Base-by-base conservation (phyloP, 2,888 invertebrate genomes). In the Hirtodrosophila duncani region DNA sequence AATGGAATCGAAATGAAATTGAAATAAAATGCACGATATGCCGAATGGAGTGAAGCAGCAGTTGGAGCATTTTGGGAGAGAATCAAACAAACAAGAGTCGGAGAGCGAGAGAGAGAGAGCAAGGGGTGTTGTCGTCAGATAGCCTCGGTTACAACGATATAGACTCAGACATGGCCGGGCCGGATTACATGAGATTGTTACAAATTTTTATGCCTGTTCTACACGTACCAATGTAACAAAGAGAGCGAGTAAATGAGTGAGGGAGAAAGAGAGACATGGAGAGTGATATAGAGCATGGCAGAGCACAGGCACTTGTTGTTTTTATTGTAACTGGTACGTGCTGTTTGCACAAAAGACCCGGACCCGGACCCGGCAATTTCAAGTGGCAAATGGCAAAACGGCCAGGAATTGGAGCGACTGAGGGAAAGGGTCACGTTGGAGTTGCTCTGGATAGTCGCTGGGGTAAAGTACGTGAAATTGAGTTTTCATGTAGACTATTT, bases 1-100 rank as follows among this genome's bases (percentile, higher is more conserved):
- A 74, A 63, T 63, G 45, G 64, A 67, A 80, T 77, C 69, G 67
- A 66, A 82, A 69, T 81, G 67, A 71, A 80, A 83, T 82, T 81
- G 74, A 83, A 82, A 81, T 74, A 81, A 83, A 84, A 80, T 69
- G 74, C 78, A 78, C 67, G 64, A 51, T 43, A 51, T 49, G 37
- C 31, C 44, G 39, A 45, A 31, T 20, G 42, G 37, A 33, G 14
- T 20, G 13, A 48, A 48, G 27, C 29, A 43, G 17, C 37, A 16
- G 18, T 10, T 8, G 16, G 9, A 8, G 6, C 21, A 31, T 18
- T 36, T 37, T 27, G 30, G 13, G 34, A 30, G 36, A 23, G 8
- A 18, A 27, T 39, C 55, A 48, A 46, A 11, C 56, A 45, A 46
- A 48, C 36, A 29, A 10, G 1, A 16, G n/a, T 29, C 39, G 29